Percentiles rank a stretch among this genome's conserved stretches.
These are phyloP conservation scores for Nanger granti DNA, from an alignment of 2,113 vertebrate genomes.

Conservation along the genomic window DNA sequence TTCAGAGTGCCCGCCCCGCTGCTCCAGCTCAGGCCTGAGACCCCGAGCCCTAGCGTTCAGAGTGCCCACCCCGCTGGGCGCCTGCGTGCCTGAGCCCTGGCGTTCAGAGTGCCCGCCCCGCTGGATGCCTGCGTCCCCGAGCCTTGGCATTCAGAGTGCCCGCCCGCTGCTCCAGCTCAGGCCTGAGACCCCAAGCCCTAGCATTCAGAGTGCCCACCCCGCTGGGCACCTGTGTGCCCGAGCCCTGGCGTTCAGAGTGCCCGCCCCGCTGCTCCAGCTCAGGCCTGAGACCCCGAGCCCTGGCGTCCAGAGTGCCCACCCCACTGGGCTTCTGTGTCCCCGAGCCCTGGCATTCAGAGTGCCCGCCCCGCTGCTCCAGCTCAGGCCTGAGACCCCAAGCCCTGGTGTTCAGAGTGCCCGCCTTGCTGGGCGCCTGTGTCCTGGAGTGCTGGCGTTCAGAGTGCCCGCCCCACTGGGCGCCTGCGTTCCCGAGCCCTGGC, in stretches of 20 bases:
- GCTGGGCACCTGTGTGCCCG: not conserved
- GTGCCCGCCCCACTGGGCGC: not conserved
- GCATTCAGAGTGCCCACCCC: not conserved
- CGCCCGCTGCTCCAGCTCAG: not conserved
- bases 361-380: not conserved
- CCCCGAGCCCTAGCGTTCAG: no score
- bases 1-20: not conserved
- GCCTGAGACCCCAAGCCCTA: not conserved
- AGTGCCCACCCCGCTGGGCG: not conserved
- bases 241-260: not conserved
- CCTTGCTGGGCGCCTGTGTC: no score
- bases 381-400: not conserved
- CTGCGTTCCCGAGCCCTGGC: no score
- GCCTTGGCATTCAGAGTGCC: not conserved
- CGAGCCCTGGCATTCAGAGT: accelerated
- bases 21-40: no score
- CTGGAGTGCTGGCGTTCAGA: accelerated
- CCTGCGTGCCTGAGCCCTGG: no score
- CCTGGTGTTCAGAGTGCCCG: not conserved
- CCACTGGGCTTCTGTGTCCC: not conserved
- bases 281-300: not conserved
- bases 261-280: not conserved
- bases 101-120: not conserved
- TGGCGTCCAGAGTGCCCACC: not conserved
- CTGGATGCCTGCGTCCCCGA: not conserved